Evolutionary conservation across 2,797 vertebrate species (phyloP), one percentile per base, ranked within the genome.

Genomic region (Spheniscus humboldti): DNA sequence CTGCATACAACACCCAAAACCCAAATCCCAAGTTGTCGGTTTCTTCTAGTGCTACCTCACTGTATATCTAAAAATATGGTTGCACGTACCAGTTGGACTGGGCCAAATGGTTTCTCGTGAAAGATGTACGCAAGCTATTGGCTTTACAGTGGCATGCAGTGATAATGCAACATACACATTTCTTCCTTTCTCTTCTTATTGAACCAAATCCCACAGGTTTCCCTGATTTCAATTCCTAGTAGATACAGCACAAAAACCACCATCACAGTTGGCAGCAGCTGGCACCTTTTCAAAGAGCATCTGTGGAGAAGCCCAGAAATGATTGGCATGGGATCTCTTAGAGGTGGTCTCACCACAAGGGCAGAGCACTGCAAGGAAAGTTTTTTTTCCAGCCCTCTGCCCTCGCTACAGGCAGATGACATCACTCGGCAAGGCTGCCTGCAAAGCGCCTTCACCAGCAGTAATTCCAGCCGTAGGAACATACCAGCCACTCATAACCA

Each of bases 281-380:
- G 59, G 94, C 53, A 47, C 35, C 76, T 80, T 77, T 66, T 84
- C 91, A 90, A 91, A 96, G 91, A 45, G 50, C 73, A 35, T 84
- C 69, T 81, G 90, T 28, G 83, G 77, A 94, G 86, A 91, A 90
- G 71, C 60, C 60, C 84, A 86, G 90, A 69, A 88, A 81, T 2
- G 52, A 77, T 55, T 87, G 86, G 92, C 95, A 96, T 13, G 24
- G 91, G 87, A 88, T 68, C 59, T 69, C 94, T 95, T 97, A 59
- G 92, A 94, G 95, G 96, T 94, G 96, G 96, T 96, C 96, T 88
- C 19, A 4, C 93, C 96, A 91, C 96, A 95, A 88, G 94, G 79
- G 90, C 56, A 43, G 82, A 90, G 82, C 79, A 23, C 73, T 33
- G 50, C 77, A 69, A 86, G 83, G 83, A 78, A 48, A 52, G 50